These are phyloP conservation scores for Agrotis clavis DNA, from an alignment of 2,888 invertebrate genomes.

Conservation along the genomic window DNA sequence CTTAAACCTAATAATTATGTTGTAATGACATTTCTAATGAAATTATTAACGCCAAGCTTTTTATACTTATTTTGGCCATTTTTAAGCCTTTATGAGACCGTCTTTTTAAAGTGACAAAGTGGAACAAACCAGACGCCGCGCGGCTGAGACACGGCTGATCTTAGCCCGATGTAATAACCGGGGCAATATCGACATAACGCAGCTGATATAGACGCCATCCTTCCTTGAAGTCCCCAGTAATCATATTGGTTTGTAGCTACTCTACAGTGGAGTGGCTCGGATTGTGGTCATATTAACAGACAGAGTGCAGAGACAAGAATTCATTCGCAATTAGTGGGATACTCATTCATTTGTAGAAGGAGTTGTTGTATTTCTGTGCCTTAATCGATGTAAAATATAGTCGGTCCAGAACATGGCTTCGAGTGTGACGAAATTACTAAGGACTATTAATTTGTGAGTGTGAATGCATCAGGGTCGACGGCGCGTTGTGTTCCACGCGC, in stretches of 20 bases:
- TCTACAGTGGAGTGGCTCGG: constrained; percentile 36
- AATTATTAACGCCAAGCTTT: too few species aligned
- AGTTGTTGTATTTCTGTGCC: not conserved
- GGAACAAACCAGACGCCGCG: constrained; percentile 36
- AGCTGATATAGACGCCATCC: constrained; percentile 35
- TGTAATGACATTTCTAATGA: too few species aligned
- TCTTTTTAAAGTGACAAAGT: constrained; percentile 6
- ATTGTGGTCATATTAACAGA: constrained; percentile 38
- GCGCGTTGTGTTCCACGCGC: too few species aligned
- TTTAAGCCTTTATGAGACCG: not conserved
- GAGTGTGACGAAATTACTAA: not conserved
- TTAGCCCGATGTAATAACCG: constrained; percentile 59
- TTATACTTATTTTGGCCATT: not conserved
- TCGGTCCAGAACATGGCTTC: not conserved
- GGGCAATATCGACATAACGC: constrained; percentile 53
- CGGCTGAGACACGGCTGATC: constrained; percentile 59
- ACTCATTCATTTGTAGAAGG: not conserved
- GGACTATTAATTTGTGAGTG: too few species aligned
- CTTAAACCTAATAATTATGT: too few species aligned
- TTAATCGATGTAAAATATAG: not conserved
- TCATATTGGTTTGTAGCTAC: constrained; percentile 49
- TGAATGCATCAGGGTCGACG: too few species aligned
- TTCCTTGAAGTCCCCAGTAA: constrained; percentile 46
- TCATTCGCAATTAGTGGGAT: not conserved
- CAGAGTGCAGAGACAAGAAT: constrained; percentile 23